Percentiles rank a stretch among this genome's conserved stretches.
These are phyloP conservation scores for Holcopasites calliopsidis DNA, from an alignment of 1,140 invertebrate genomes.

Conservation along the genomic window DNA sequence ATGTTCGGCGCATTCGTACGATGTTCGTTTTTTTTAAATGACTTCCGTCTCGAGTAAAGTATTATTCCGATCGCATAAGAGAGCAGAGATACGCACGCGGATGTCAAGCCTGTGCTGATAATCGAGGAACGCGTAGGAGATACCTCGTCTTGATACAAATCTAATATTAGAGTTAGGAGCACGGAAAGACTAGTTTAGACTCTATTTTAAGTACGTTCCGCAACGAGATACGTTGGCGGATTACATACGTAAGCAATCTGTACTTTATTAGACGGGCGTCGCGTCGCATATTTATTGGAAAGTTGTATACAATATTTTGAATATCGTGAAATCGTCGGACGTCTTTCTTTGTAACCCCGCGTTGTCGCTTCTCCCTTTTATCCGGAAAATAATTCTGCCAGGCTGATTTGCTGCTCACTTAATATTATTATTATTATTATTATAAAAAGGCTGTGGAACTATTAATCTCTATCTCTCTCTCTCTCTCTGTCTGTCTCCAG, in stretches of 20 bases:
- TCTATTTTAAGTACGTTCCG: constrained; percentile 76
- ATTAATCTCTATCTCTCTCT: neutral
- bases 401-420: constrained; percentile 59
- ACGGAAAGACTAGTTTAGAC: constrained; percentile 71
- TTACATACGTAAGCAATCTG: constrained; percentile 62
- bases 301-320: constrained; percentile 66
- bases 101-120: constrained; percentile 24
- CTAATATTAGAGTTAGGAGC: constrained; percentile 58
- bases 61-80: neutral
- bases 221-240: constrained; percentile 52
- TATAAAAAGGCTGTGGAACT: constrained; percentile 55
- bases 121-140: constrained; percentile 20
- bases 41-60: neutral
- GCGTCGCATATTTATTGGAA: constrained; percentile 66
- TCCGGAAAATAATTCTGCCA: constrained; percentile 42
- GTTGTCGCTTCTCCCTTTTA: constrained; percentile 15
- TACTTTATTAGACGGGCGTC: constrained; percentile 54
- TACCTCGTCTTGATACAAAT: neutral
- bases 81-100: neutral
- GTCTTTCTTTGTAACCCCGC: constrained; percentile 21
- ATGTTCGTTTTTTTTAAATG: too few relatives aligned
- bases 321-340: neutral
- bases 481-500: neutral
- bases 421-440: constrained; percentile 41
- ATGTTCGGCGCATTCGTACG: too few relatives aligned